Conservation (phyloP, 2,888 invertebrate genomes). For the Catotricha subobsoleta region DNA sequence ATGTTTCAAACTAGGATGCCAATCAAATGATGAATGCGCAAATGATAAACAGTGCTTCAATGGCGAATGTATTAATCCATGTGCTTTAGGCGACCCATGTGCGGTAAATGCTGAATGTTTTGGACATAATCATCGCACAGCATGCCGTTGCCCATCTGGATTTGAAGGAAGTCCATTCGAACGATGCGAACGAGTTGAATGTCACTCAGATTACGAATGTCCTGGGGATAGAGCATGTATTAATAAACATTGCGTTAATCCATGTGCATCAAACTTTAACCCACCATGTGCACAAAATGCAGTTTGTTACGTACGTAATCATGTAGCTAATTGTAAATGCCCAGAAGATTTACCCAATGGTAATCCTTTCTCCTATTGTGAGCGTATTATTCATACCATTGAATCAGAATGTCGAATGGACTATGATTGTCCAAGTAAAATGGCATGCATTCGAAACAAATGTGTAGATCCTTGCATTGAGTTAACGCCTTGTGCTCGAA, state of each 20-base stretch:
- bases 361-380: constrained; percentile 62
- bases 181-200: constrained; percentile 60
- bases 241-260: constrained; percentile 56
- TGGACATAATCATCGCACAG: constrained; percentile 58
- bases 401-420: constrained; percentile 58
- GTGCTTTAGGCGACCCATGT: constrained; percentile 61
- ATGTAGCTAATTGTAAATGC: constrained; percentile 65
- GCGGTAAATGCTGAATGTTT: constrained; percentile 71
- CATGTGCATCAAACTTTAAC: constrained; percentile 43
- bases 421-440: constrained; percentile 58
- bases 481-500: constrained; percentile 55
- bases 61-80: constrained; percentile 65
- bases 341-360: constrained; percentile 62
- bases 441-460: constrained; percentile 61
- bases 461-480: constrained; percentile 64
- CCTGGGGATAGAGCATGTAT: constrained; percentile 55
- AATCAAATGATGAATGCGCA: constrained; percentile 65
- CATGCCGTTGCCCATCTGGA: constrained; percentile 61
- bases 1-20: constrained; percentile 65
- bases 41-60: constrained; percentile 66
- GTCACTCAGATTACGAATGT: constrained; percentile 62
- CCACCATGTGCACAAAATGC: constrained; percentile 73
- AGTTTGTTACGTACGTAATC: constrained; percentile 60
- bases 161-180: constrained; percentile 64
- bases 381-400: constrained; percentile 32